A percentile compares a stretch with the other conserved stretches of the same genome.
phyloP scores from a whole-genome alignment of 2,797 vertebrate species.

The Characodon lateralis region DNA sequence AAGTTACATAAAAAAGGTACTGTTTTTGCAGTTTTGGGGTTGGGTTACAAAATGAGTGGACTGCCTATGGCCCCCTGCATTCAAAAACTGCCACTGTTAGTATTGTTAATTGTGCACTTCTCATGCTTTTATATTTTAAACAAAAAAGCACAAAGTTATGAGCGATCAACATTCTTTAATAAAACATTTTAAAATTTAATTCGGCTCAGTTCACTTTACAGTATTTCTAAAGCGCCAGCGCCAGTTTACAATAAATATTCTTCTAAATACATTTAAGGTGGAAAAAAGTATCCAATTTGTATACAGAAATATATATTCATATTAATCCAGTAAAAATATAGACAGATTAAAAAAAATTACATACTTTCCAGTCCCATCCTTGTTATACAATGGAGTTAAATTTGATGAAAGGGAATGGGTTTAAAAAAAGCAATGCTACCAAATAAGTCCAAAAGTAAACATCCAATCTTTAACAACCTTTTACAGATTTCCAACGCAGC shows the following conservation, averaged over 20 bases:
- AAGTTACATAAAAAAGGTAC: not conserved
- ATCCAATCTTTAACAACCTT: not conserved
- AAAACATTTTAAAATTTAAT: not conserved
- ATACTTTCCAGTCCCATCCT: not conserved
- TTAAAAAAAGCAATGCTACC: not conserved
- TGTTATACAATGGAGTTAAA: not conserved
- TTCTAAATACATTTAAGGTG: not conserved
- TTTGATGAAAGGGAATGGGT: not conserved
- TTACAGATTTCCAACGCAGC: constrained; percentile 90
- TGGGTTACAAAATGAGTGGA: not conserved
- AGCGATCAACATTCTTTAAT: not conserved
- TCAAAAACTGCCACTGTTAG: too few relatives aligned
- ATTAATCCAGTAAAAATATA: not conserved
- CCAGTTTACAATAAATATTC: not conserved
- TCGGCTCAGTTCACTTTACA: not conserved
- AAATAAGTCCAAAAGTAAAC: not conserved
- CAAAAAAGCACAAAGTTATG: not conserved
- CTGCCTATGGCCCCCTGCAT: too few relatives aligned
- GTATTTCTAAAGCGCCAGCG: not conserved
- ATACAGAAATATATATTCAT: not conserved
- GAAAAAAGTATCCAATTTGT: not conserved
- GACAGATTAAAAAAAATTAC: not conserved
- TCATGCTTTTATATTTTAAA: too few relatives aligned
- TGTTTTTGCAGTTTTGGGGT: not conserved
- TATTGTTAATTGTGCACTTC: too few relatives aligned